These are phyloP conservation scores for Enteromius paludinosus DNA, from an alignment of 2,797 vertebrate species.

Conservation along the genomic window DNA sequence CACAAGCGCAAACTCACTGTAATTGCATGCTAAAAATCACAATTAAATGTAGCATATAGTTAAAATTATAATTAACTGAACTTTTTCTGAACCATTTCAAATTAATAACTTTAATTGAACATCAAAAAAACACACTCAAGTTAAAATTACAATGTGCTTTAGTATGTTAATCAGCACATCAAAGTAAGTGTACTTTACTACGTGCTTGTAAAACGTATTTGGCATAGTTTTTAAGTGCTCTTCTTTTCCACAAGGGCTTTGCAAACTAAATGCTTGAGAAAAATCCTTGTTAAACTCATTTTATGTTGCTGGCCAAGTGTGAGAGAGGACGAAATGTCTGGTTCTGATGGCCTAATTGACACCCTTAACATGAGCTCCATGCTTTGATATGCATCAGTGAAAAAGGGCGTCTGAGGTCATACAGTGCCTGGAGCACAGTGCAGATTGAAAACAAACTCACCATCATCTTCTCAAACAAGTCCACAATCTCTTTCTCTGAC, in stretches of 20 bases:
- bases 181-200: not conserved
- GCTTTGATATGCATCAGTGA: conserved; percentile 9
- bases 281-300: not conserved
- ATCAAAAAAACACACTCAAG: not conserved
- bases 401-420: not conserved
- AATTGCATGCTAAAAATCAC: not conserved
- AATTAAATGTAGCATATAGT: not conserved
- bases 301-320: conserved; percentile 1
- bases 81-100: not conserved
- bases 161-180: not conserved
- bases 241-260: not conserved
- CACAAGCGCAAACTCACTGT: not conserved
- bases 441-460: conserved; percentile 75
- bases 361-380: conserved; percentile 14
- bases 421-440: conserved; percentile 3
- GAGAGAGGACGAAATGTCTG: not conserved
- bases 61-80: not conserved
- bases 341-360: conserved; percentile 30
- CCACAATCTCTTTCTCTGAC: conserved; percentile 97
- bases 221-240: not conserved
- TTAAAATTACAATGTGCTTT: not conserved
- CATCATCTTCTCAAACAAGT: conserved; percentile 99
- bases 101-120: not conserved
- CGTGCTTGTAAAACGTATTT: not conserved
- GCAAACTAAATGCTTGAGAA: not conserved